These are phyloP conservation scores for Pygoscelis antarcticus DNA, from an alignment of 2,113 vertebrate species.

Conservation along the genomic window DNA sequence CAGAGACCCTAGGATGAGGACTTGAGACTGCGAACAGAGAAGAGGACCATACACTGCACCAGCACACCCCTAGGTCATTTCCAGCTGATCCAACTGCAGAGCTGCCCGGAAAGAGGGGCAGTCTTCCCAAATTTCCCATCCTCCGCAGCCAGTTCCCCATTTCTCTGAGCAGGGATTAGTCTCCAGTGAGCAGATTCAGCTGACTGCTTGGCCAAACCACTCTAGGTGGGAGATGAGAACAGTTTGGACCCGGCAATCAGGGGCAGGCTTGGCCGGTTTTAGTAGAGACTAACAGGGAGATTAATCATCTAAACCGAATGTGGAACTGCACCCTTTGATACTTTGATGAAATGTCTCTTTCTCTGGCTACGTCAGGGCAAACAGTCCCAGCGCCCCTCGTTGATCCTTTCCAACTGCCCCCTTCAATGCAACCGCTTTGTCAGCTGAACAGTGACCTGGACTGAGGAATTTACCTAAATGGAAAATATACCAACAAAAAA, in stretches of 20 bases:
- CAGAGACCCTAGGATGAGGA: background rate
- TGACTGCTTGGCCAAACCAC: background rate
- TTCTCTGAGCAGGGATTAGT: background rate
- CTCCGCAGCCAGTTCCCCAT: background rate
- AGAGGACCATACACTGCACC: background rate
- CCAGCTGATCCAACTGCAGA: background rate
- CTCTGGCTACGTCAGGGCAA: background rate
- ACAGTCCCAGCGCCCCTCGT: rapidly evolving
- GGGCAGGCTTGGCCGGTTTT: background rate
- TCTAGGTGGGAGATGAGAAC: background rate
- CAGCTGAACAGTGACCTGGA: background rate
- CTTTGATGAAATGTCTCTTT: background rate
- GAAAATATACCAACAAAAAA: background rate
- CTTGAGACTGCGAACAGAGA: background rate
- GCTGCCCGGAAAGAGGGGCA: background rate
- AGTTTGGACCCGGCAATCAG: background rate
- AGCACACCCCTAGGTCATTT: background rate
- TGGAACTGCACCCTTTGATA: background rate
- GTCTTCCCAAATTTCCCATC: background rate
- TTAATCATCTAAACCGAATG: background rate
- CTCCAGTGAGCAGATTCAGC: background rate
- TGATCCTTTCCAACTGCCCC: background rate
- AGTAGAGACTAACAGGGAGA: background rate
- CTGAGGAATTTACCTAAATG: background rate
- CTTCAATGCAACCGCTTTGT: background rate